Evolutionary conservation across 1,140 invertebrate species (phyloP), one percentile per base, ranked within the genome.

Genomic region (Mamestra configurata): DNA sequence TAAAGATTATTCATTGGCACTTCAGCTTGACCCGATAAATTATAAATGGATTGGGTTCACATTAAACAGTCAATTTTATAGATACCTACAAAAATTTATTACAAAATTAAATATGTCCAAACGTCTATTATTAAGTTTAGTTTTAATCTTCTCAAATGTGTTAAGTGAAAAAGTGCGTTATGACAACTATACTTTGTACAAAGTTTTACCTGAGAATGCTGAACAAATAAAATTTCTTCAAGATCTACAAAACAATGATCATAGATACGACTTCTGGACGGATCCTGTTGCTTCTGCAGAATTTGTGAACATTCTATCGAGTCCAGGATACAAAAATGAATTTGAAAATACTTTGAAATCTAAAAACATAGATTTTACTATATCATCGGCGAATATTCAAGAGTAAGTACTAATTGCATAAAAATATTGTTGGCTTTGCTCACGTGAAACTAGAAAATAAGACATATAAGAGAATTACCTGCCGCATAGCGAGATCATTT

Each of bases 191-290:
- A 81, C 86, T 8, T 55, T 94, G 24, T 93, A 90, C 31, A 93
- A 88, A 86, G 80, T 92, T 66, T 31, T 86, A 18, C 89, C 90
- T 20, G 59, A 89, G 80, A 89, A 90, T 86, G 86, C 84, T 59
- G 27, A 80, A 2, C 86, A 94, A 6, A 79, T 93, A 8, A 81
- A 82, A 59, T 24, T 89, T 18, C 82, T 94, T 7, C 84, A 88
- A 87, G 71, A 89, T 55, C 40, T 92, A 11, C 80, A 87, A 49
- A 68, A 86, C 4, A 83, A 27, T 55, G 88, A 93, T 55, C 10
- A 43, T 0, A 82, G 82, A 79, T 93, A 81, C 40, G 91, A 94
- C 81, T 93, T 93, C 31, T 94, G 93, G 93, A 88, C 78, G 6
- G 79, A 88, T 40, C 90, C 90, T 3, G 24, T 49, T 11, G 59